These are phyloP conservation scores for Ypsolopha sequella DNA, from an alignment of 2,888 invertebrate genomes.

Conservation along the genomic window DNA sequence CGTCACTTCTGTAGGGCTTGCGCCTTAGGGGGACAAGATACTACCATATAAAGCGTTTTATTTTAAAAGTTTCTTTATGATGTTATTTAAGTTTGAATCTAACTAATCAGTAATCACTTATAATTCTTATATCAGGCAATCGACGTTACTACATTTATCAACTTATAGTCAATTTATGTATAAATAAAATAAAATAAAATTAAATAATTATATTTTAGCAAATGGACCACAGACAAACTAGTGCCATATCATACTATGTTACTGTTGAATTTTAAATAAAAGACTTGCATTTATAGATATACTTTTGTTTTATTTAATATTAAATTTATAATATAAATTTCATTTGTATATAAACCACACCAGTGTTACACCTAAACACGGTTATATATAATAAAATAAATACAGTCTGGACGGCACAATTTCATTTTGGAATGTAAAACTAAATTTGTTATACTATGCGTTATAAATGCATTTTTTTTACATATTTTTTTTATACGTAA, in stretches of 20 bases:
- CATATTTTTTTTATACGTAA: too few relatives aligned
- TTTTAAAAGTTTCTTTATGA: not conserved
- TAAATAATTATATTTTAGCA: slow-evolving; percentile 11
- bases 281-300: slow-evolving; percentile 22
- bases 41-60: too few relatives aligned
- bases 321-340: not conserved
- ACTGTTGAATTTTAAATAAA: slow-evolving; percentile 43
- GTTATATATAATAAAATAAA: too few relatives aligned
- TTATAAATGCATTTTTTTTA: too few relatives aligned
- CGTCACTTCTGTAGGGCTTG: too few relatives aligned
- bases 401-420: too few relatives aligned
- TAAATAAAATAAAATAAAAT: slow-evolving; percentile 8
- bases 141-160: not conserved
- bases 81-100: not conserved
- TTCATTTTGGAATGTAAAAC: too few relatives aligned
- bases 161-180: slow-evolving; percentile 6
- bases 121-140: not conserved
- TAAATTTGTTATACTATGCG: too few relatives aligned
- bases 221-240: slow-evolving; percentile 44
- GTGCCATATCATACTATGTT: slow-evolving; percentile 54
- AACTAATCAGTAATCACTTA: not conserved
- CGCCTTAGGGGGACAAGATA: too few relatives aligned
- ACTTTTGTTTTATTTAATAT: slow-evolving; percentile 12
- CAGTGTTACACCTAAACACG: not conserved
- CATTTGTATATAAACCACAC: not conserved